These are phyloP conservation scores for Pollicipes pollicipes DNA, from an alignment of 1,140 invertebrate species.

Conservation along the genomic window DNA sequence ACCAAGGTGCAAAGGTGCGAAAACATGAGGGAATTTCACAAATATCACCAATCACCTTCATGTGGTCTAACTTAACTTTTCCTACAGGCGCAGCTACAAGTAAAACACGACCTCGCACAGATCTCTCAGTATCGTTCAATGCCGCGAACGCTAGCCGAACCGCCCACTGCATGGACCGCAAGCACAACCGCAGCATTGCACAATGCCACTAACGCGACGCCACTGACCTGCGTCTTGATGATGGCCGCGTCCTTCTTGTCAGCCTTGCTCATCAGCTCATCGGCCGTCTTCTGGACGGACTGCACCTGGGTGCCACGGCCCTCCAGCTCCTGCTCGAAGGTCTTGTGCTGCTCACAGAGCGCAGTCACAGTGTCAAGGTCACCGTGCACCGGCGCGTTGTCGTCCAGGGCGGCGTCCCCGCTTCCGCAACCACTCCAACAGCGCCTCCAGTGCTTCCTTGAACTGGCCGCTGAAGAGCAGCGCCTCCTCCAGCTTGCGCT, in stretches of 20 bases:
- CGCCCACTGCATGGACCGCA: too few relatives aligned
- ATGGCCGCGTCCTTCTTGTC: constrained; percentile 54
- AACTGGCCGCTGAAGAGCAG: constrained; percentile 86
- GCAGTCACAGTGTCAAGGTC: constrained; percentile 89
- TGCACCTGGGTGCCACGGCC: constrained; percentile 72
- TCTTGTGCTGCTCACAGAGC: constrained; percentile 80
- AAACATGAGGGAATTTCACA: too few relatives aligned
- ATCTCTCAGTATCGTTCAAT: too few relatives aligned
- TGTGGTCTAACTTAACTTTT: too few relatives aligned
- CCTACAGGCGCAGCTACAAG: too few relatives aligned
- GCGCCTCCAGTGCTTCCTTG: constrained; percentile 82
- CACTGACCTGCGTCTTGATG: constrained; percentile 45
- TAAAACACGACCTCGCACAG: too few relatives aligned
- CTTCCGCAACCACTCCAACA: constrained; percentile 87
- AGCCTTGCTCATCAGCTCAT: constrained; percentile 67
- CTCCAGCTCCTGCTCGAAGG: constrained; percentile 77
- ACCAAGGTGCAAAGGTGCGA: too few relatives aligned
- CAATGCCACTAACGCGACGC: too few relatives aligned
- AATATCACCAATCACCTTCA: too few relatives aligned
- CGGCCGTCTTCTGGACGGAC: constrained; percentile 69
- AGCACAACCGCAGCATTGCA: too few relatives aligned
- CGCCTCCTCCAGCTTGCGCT: constrained; percentile 84
- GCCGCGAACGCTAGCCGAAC: too few relatives aligned
- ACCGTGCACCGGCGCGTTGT: constrained; percentile 69
- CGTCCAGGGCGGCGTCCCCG: constrained; percentile 56